Evolutionary conservation across 2,113 vertebrate species (phyloP).

Genomic region (Maccullochella peelii): DNA sequence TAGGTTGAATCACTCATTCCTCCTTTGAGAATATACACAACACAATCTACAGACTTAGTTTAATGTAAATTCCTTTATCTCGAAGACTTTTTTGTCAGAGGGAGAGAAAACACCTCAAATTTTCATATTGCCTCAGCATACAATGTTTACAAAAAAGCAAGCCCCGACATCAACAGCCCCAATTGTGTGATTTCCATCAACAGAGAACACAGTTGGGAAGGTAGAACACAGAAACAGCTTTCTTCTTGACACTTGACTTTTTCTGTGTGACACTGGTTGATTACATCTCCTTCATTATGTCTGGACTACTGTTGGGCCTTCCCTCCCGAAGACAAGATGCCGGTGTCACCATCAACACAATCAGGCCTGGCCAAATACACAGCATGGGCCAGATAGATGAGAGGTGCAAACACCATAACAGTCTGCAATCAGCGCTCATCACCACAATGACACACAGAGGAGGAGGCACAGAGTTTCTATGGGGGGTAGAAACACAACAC

Average conservation of each 20-base stretch:
- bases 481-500: slow-evolving; percentile 61
- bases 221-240: slow-evolving; percentile 55
- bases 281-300: slow-evolving; percentile 84
- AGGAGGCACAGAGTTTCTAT: slow-evolving; percentile 57
- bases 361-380: slow-evolving; percentile 86
- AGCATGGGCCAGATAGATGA: slow-evolving; percentile 83
- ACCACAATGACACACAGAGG: slow-evolving; percentile 81
- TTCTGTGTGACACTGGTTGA: slow-evolving; percentile 75
- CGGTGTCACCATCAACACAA: slow-evolving; percentile 85
- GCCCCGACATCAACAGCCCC: slow-evolving; percentile 29
- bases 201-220: slow-evolving; percentile 50
- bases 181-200: slow-evolving; percentile 63
- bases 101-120: neutral
- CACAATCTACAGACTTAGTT: slow-evolving; percentile 61
- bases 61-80: slow-evolving; percentile 69
- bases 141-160: slow-evolving; percentile 21
- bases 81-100: slow-evolving; percentile 49
- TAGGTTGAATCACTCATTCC: slow-evolving; percentile 67
- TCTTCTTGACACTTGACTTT: slow-evolving; percentile 64
- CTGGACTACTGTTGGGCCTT: slow-evolving; percentile 69
- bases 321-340: slow-evolving; percentile 75
- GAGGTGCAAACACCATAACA: slow-evolving; percentile 87
- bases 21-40: slow-evolving; percentile 52
- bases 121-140: slow-evolving; percentile 17
- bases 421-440: slow-evolving; percentile 88